Conservation (phyloP, 2,797 vertebrate species). For the Aplochiton taeniatus region DNA sequence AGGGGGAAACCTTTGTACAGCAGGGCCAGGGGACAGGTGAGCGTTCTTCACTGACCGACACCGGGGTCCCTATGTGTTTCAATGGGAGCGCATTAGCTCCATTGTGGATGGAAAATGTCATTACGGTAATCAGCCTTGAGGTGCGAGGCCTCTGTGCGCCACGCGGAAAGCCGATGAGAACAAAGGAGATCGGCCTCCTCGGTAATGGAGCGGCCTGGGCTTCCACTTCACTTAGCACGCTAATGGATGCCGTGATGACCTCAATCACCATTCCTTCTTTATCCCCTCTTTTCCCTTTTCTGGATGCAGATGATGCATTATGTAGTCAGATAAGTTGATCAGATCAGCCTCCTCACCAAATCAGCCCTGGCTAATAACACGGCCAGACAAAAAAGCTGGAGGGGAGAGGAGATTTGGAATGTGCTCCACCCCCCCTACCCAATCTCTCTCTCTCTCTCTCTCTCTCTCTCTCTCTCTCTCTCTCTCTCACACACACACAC, state of each 20-base stretch:
- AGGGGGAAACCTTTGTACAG: conserved; percentile 30
- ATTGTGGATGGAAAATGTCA: conserved; percentile 75
- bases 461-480: no score
- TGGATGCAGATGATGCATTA: conserved; percentile 67
- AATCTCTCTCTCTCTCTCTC: conserved; percentile 14
- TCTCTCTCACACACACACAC: conserved; percentile 9
- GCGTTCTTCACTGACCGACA: conserved; percentile 69
- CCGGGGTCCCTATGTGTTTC: conserved; percentile 63
- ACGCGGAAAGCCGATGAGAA: conserved; percentile 59
- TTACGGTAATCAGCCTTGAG: conserved; percentile 77
- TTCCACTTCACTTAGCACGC: conserved; percentile 78
- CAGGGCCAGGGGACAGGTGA: conserved; percentile 27
- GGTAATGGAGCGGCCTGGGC: conserved; percentile 79
- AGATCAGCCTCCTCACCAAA: conserved; percentile 80
- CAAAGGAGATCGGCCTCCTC: conserved; percentile 65
- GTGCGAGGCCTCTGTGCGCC: conserved; percentile 54
- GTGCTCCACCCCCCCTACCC: conserved; percentile 59
- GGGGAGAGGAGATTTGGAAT: conserved; percentile 77
- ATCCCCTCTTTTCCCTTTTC: conserved; percentile 69
- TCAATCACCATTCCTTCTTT: conserved; percentile 82
- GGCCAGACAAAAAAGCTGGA: conserved; percentile 78
- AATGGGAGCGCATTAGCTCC: conserved; percentile 61
- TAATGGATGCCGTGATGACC: conserved; percentile 86
- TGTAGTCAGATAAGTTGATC: conserved; percentile 81
- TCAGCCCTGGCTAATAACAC: conserved; percentile 78